These are phyloP conservation scores for Eriosoma lanigerum DNA, from an alignment of 1,140 invertebrate species.

Conservation along the genomic window DNA sequence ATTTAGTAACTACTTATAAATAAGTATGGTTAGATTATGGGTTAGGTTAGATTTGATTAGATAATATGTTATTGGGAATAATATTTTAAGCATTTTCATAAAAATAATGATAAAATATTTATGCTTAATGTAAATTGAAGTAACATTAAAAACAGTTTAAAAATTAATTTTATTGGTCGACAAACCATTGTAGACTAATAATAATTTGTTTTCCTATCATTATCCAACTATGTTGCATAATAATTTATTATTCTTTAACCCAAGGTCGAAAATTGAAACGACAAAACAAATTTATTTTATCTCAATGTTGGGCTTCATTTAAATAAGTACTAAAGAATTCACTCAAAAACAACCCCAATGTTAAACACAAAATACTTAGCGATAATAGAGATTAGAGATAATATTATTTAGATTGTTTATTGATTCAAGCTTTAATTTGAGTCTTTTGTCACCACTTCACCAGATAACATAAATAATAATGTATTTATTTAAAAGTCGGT, in stretches of 20 bases:
- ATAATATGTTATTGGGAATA: too few relatives aligned
- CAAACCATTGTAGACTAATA: background rate
- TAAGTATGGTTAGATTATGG: too few relatives aligned
- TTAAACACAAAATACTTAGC: background rate
- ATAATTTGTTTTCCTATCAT: background rate
- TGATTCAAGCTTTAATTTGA: background rate
- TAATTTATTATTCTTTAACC: background rate
- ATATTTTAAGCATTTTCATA: too few relatives aligned
- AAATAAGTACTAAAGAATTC: background rate
- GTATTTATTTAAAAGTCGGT: too few relatives aligned
- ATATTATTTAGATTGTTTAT: too few relatives aligned
- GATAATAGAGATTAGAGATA: background rate
- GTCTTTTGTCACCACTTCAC: too few relatives aligned
- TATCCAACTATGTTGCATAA: background rate
- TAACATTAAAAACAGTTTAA: background rate
- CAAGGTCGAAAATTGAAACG: conserved; percentile 3
- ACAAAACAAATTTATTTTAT: conserved; percentile 6
- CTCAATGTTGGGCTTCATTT: background rate
- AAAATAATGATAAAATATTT: too few relatives aligned
- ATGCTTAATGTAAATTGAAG: too few relatives aligned
- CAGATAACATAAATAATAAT: too few relatives aligned
- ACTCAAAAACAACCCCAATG: background rate
- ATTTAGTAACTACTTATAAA: too few relatives aligned
- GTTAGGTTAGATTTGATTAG: too few relatives aligned
- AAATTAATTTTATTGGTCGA: background rate